Conservation (phyloP, 2,888 invertebrate genomes). For the Thymelicus lineola region DNA sequence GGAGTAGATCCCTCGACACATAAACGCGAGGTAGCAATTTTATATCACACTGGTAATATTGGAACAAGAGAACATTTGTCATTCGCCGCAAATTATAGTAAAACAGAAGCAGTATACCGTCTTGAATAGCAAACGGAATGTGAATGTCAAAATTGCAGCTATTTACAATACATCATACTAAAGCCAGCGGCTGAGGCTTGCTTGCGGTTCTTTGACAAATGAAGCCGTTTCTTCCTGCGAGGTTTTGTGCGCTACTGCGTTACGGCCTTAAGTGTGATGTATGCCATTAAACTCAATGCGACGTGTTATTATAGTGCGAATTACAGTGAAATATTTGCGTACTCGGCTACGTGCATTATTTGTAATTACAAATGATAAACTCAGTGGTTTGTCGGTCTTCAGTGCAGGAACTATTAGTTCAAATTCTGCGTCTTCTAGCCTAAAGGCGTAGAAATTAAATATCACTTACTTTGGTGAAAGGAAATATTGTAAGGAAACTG, state of each 20-base stretch:
- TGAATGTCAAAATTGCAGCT: slow-evolving; percentile 71
- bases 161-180: slow-evolving; percentile 67
- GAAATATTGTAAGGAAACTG: too few species aligned
- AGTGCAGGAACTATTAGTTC: too few species aligned
- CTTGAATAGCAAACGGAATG: slow-evolving; percentile 60
- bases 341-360: too few species aligned
- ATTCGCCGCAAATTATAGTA: slow-evolving; percentile 61
- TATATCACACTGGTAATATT: slow-evolving; percentile 26
- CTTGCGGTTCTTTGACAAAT: slow-evolving; percentile 79
- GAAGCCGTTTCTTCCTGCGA: slow-evolving; percentile 59
- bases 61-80: slow-evolving; percentile 62
- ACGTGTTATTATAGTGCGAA: not conserved
- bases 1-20: not conserved
- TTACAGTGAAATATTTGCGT: not conserved
- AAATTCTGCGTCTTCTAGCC: too few species aligned
- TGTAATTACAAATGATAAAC: too few species aligned
- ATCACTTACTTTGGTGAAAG: too few species aligned
- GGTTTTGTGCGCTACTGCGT: slow-evolving; percentile 45
- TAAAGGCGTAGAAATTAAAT: too few species aligned
- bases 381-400: too few species aligned
- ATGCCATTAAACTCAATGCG: not conserved
- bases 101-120: slow-evolving; percentile 60
- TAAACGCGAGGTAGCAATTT: slow-evolving; percentile 12
- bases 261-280: not conserved
- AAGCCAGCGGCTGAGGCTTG: slow-evolving; percentile 50